Percentiles rank a stretch among this genome's conserved stretches.
These are phyloP conservation scores for Pao palembangensis DNA, from an alignment of 2,113 vertebrate genomes.

Conservation along the genomic window DNA sequence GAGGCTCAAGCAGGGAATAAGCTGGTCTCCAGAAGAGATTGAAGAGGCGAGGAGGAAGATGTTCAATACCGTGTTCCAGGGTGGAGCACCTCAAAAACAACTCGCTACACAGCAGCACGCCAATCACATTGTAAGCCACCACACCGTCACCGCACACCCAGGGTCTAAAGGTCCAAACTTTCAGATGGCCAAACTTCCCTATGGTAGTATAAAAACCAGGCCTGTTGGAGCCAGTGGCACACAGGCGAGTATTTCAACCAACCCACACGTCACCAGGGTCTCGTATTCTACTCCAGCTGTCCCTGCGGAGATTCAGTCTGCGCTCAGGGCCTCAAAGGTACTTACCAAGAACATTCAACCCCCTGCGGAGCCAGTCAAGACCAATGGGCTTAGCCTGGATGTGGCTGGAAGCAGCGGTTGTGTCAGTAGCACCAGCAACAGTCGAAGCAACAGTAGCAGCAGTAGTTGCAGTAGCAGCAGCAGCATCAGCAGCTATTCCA, in stretches of 20 bases:
- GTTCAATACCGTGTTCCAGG: slow-evolving; percentile 96
- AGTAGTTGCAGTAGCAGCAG: slow-evolving; percentile 68
- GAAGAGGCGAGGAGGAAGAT: slow-evolving; percentile 96
- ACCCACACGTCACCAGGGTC: slow-evolving; percentile 79
- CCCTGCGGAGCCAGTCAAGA: slow-evolving; percentile 63
- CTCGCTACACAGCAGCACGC: slow-evolving; percentile 46
- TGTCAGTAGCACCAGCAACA: slow-evolving; percentile 65
- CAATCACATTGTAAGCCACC: slow-evolving; percentile 66
- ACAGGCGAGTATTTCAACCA: slow-evolving; percentile 81
- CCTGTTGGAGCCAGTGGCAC: slow-evolving; percentile 81
- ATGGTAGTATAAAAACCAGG: slow-evolving; percentile 73
- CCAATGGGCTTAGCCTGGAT: slow-evolving; percentile 51
- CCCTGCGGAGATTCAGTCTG: slow-evolving; percentile 73
- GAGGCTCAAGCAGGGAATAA: slow-evolving; percentile 95
- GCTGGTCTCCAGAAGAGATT: slow-evolving; percentile 97
- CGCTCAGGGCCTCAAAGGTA: slow-evolving; percentile 71
- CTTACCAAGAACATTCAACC: slow-evolving; percentile 60
- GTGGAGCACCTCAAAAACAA: slow-evolving; percentile 69
- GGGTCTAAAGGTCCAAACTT: slow-evolving; percentile 77
- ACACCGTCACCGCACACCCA: slow-evolving; percentile 81
- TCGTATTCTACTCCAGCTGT: slow-evolving; percentile 78
- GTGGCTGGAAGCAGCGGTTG: slow-evolving; percentile 58
- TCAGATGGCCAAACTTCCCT: slow-evolving; percentile 79
- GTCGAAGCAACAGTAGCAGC: slow-evolving; percentile 67
- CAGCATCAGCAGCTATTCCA: slow-evolving; percentile 68